Evolutionary conservation across 2,888 invertebrate species (phyloP), one percentile per base, ranked within the genome.

Genomic region (Meiosimyza decipiens): DNA sequence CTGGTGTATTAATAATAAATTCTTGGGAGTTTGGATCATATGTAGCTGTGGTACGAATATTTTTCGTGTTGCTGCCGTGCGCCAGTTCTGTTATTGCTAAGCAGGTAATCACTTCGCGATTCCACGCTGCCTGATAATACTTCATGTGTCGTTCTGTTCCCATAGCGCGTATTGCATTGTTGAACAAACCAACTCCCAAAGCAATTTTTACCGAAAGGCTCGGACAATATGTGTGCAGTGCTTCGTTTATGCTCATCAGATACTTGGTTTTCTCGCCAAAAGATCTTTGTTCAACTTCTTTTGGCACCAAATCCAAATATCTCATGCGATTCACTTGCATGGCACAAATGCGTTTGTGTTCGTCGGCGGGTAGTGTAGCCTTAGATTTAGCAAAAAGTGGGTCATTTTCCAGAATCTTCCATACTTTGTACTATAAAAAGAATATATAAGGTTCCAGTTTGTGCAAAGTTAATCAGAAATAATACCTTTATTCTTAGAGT

Each of bases 51-150:
- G 98, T 98, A 80, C 95, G 91, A 91, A 98, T 94, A 68, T 92
- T 92, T 79, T 95, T 95, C 6, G 96, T 95, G 87, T 98, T 97
- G 51, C 96, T 96, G 0, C 98, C 99, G 87, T 99, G 98, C 33
- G 95, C 91, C 40, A 98, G 90, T 89, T 99, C 99, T 1, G 98
- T 99, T 76, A 98, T 88, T 1, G 95, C 95, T 86, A 97, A 92
- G 81, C 95, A 95, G 4, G 96, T 94, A 75, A 93, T 88, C 71
- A 93, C 90, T 88, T 94, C 91, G 84, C 93, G 91, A 79, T 91
- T 90, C 88, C 92, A 92, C 0, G 92, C 91, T 5, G 91, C 91
- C 78, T 91, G 90, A 78, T 91, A 92, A 75, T 92, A 91, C 78
- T 91, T 90, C 73, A 89, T 86, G 81, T 94, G 94, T 55, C 93